Evolutionary conservation across 2,888 invertebrate species (phyloP), one percentile per base, ranked within the genome.

Genomic region (Lithosia quadra): DNA sequence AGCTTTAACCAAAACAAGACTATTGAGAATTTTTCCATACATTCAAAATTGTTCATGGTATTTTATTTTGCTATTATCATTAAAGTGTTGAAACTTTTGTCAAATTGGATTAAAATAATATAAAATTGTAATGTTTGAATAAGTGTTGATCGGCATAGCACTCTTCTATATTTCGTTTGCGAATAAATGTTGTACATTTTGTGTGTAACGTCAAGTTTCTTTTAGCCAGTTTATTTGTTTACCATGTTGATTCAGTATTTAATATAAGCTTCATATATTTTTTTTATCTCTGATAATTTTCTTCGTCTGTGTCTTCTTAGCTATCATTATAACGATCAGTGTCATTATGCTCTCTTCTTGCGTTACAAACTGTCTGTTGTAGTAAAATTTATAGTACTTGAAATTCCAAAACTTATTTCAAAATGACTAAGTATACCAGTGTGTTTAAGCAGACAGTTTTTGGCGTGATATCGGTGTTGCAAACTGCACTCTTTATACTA

Each of bases 401-500:
- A 24, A 9, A 24, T 11, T 56, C 65, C 53, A 39, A 9, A 34
- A 33, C 21, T 3, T 69, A 22, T 36, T 65, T 65, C 33, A 28
- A 43, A 13, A 67, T 65, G 33, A 21, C 55, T 28, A 55, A 64
- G 13, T 11, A 49, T 68, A 61, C 22, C 21, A 28, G 55, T 63
- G 56, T 62, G 24, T 63, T 33, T 60, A 63, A 68, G 73, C 81
- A 90, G 89, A 91, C 84, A 81, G 90, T 89, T 91, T 85, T 86
- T 90, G 85, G 72, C 84, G 90, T 89, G 83, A 85, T 83, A 90
- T 94, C 94, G 93, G 95, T 95, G 94, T 95, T 95, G 95, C 95
- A 95, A 95, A 95, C 91, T 95, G 95, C 95, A 94, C 94, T 95
- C 95, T 95, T 94, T 95, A 94, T 94, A 92, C 93, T 94, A 88